Evolutionary conservation across 2,888 invertebrate genomes (phyloP).

Genomic region (Hoplodrina ambigua): DNA sequence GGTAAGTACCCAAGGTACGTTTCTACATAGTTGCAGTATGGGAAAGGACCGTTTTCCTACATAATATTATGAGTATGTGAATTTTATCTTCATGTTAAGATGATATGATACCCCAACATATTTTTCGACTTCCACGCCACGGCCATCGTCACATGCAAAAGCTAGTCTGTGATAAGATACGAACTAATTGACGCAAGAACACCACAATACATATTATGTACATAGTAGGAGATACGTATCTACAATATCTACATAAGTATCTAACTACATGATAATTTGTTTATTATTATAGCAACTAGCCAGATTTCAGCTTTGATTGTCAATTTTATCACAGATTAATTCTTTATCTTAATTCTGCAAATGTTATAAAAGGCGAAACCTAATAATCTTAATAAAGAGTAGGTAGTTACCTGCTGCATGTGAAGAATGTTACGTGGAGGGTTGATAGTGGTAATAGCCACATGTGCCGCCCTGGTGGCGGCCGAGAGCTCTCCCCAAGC

Average conservation of each 20-base stretch:
- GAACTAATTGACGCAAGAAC: conserved; percentile 34
- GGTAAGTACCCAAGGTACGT: too few relatives aligned
- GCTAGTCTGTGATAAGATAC: conserved; percentile 29
- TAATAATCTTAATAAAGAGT: conserved; percentile 3
- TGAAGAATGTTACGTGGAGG: conserved; percentile 58
- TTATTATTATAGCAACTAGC: conserved; percentile 15
- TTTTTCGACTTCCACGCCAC: too few relatives aligned
- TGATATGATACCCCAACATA: too few relatives aligned
- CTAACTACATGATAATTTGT: conserved; percentile 26
- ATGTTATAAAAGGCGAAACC: conserved; percentile 65
- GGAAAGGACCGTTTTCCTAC: too few relatives aligned
- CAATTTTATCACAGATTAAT: conserved; percentile 47
- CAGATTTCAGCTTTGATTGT: conserved; percentile 37
- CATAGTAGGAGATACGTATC: conserved; percentile 2
- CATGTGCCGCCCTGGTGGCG: conserved; percentile 58
- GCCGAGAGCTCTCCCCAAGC: conserved; percentile 70
- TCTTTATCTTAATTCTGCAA: conserved; percentile 33
- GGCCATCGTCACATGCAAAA: too few relatives aligned
- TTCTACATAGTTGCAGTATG: too few relatives aligned
- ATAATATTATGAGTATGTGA: too few relatives aligned
- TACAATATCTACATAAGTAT: conserved; percentile 2
- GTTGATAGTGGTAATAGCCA: conserved; percentile 52
- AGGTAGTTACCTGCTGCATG: conserved; percentile 10
- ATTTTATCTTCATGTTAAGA: too few relatives aligned
- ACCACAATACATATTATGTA: conserved; percentile 9